Conservation (phyloP, 2,797 vertebrate species). For the Artibeus lituratus region DNA sequence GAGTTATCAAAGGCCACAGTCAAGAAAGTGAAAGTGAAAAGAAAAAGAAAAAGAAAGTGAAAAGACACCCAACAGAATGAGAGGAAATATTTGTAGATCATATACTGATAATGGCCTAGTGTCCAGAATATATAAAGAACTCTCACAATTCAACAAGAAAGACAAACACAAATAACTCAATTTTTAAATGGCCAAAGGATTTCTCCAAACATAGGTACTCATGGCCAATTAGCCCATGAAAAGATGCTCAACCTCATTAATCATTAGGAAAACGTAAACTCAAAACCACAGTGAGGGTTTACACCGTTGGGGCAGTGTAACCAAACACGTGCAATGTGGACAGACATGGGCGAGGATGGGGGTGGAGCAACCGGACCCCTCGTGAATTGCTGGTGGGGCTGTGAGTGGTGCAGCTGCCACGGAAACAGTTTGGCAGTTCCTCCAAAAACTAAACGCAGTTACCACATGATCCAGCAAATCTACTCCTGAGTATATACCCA, state of each 20-base stretch:
- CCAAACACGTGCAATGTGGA: too few species aligned
- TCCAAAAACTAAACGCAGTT: neutral
- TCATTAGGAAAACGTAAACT: neutral
- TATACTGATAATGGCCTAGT: neutral
- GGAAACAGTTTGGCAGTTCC: neutral
- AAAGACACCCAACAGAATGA: neutral
- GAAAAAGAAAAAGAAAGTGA: neutral
- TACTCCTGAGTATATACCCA: neutral
- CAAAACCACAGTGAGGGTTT: neutral
- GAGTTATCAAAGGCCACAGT: neutral
- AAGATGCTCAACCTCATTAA: neutral
- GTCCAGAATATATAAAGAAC: neutral
- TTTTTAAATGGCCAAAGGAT: neutral
- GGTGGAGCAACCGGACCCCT: too few species aligned
- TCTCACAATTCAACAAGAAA: neutral
- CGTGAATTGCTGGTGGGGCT: neutral
- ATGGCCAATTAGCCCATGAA: neutral
- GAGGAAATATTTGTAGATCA: neutral
- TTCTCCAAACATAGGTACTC: neutral
- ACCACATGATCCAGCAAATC: neutral
- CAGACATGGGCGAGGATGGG: neutral
- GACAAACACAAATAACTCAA: neutral
- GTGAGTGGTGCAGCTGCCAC: neutral
- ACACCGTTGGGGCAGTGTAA: neutral
- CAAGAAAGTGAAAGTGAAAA: neutral